Base-by-base conservation (phyloP, 2,888 invertebrate genomes). In the Sphinx pinastri region DNA sequence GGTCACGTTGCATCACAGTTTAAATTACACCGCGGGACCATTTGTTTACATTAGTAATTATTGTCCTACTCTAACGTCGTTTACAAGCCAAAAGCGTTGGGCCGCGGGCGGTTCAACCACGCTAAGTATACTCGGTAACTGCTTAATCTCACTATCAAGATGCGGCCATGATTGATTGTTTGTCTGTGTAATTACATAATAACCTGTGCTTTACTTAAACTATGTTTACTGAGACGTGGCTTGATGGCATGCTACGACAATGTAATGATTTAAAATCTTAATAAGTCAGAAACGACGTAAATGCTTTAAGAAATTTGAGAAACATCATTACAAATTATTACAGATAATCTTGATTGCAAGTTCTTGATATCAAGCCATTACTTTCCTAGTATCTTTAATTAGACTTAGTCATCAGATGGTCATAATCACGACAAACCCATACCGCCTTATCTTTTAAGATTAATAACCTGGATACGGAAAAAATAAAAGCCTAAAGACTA, bases 131-230 rank as follows among this genome's bases (percentile, higher is more conserved):
- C 72, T 72, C 74, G 84, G 82, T 79, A 85, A 71, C 68, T 71
- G 87, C 84, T 88, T 90, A 89, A 91, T 89, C 87, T 88, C 83
- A 90, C 87, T 88, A 90, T 89, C 87, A 86, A 87, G 86, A 83
- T 82, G 83, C 84, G 75, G 80, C 80, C 83, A 78, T 84, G 88
- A 87, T 87, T 84, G 86, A 88, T 88, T 87, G 84, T 84, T 79
- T 79, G 73, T 73, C 72, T 77, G 75, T 68, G 72, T 84, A 83
- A 82, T 87, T 86, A 80, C 80, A 81, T 82, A 88, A 88, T 80
- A 76, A 79, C 75, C 57, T 67, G 66, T 70, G 25, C 58, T 57
- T 70, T 55, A 67, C 55, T 58, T 51, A 47, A 70, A 70, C 57
- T 55, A 57, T 54, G 25, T 51, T 67, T 38, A 31, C 54, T 16